A percentile compares a stretch with the other conserved stretches of the same genome.
These are phyloP conservation scores for Ptychadena robeensis DNA, from an alignment of 2,797 vertebrate species.

Conservation along the genomic window DNA sequence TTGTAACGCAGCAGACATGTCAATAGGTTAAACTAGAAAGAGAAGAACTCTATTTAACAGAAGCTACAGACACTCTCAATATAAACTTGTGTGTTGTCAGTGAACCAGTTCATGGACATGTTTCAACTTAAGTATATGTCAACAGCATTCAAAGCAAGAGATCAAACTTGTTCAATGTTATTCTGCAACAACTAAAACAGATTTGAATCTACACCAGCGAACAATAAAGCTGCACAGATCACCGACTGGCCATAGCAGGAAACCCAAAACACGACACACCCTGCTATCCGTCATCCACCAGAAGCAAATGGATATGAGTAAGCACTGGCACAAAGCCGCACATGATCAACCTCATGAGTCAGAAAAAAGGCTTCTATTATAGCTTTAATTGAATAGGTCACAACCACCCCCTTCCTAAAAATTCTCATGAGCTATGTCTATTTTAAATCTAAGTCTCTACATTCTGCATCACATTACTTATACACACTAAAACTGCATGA, in stretches of 20 bases:
- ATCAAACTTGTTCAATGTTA: neutral
- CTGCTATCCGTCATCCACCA: slow-evolving; percentile 52
- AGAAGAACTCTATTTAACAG: neutral
- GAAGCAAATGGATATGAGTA: slow-evolving; percentile 54
- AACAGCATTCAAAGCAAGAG: neutral
- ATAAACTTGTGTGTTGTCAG: too few relatives aligned
- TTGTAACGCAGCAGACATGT: too few relatives aligned
- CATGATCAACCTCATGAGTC: slow-evolving; percentile 57
- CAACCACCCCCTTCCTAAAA: neutral
- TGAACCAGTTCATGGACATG: neutral
- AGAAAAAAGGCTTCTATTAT: slow-evolving; percentile 45
- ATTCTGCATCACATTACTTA: neutral
- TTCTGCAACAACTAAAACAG: neutral
- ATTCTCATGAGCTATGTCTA: neutral
- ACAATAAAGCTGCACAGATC: slow-evolving; percentile 16
- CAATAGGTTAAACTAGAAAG: neutral
- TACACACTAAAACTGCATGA: neutral
- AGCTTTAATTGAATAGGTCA: neutral
- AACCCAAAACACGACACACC: slow-evolving; percentile 43
- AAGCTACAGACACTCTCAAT: too few relatives aligned
- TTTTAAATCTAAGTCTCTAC: neutral
- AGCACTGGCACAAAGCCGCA: slow-evolving; percentile 49
- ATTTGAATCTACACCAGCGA: neutral
- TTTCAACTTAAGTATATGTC: neutral
- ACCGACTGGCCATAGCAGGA: slow-evolving; percentile 35